Evolutionary conservation across 2,113 vertebrate species (phyloP).

Genomic region (Proterorhinus semilunaris): DNA sequence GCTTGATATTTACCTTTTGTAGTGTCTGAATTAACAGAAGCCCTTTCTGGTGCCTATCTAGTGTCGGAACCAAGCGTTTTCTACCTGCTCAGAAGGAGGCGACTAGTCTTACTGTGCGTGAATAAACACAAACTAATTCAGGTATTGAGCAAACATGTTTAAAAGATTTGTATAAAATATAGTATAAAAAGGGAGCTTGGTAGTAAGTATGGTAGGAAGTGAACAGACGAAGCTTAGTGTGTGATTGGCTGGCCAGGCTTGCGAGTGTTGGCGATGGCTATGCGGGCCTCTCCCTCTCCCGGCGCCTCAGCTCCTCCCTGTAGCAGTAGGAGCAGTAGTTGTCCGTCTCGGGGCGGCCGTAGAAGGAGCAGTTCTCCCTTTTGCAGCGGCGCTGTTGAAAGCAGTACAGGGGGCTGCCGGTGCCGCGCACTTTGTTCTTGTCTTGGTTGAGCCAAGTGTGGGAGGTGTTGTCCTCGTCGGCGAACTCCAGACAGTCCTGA

Average conservation of each 20-base stretch:
- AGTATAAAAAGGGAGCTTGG: too few species aligned
- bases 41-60: too few species aligned
- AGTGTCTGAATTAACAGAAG: too few species aligned
- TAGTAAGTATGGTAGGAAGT: too few species aligned
- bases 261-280: constrained; percentile 57
- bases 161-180: too few species aligned
- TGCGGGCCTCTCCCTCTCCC: constrained; percentile 79
- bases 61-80: too few species aligned
- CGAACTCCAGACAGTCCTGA: constrained; percentile 90
- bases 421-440: constrained; percentile 83
- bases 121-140: too few species aligned
- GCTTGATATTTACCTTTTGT: too few species aligned
- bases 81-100: too few species aligned
- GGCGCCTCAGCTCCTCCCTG: constrained; percentile 92
- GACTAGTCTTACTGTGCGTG: too few species aligned
- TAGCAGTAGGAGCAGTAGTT: constrained; percentile 98
- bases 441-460: constrained; percentile 85
- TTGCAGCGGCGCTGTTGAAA: constrained; percentile 93
- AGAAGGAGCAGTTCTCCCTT: constrained; percentile 97
- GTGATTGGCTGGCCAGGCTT: background rate
- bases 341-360: constrained; percentile 94
- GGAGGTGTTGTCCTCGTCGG: constrained; percentile 85
- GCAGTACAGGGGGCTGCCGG: constrained; percentile 83
- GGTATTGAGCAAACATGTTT: too few species aligned
- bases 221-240: too few species aligned